Evolutionary conservation across 2,888 invertebrate species (phyloP), one percentile per base, ranked within the genome.

Genomic region (Macrophya alboannulata): DNA sequence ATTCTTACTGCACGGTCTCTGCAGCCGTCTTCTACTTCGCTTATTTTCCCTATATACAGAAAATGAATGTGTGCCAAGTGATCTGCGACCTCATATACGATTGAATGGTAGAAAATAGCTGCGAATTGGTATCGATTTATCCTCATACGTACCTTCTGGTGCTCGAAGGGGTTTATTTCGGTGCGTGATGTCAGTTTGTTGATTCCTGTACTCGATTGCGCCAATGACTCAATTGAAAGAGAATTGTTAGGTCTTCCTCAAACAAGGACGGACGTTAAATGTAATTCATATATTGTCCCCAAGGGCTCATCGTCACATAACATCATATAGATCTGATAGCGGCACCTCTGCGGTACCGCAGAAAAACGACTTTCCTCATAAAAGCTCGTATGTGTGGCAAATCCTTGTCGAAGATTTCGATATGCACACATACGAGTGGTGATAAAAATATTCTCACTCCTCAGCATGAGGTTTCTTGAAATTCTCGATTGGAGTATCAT

Each of bases 141-240:
- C 45, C 74, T 1, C 4, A 74, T 45, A 74, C 8, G 37, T 68
- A 68, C 31, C 68, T 68, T 37, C 5, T 5, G 12, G 15, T 68
- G 2, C 37, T 68, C 15, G 17, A 68, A 37, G 37, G 37, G 68
- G 74, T 74, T 21, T 74, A 74, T 74, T 74, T 25, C 74, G n/a
- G 45, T 21, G 74, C 74, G 74, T 74, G 74, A 74, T 74, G 74
- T 74, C 74, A 74, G 74, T 74, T 71, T 45, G 74, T 74, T 74
- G 74, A 74, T 74, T 74, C 21, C 25, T 45, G 4, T 45, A 21
- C 43, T 72, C 72, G 74, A 74, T 74, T 74, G 45, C 68, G 74
- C 45, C 71, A 37, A 43, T 71, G 71, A 40, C 62, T 62, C 62
- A n/a, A 71, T 71, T 71, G 71, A 40, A n/a, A 40, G 4, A 37